Conservation (phyloP, 2,113 vertebrate genomes). For the Pycnonotus jocosus region DNA sequence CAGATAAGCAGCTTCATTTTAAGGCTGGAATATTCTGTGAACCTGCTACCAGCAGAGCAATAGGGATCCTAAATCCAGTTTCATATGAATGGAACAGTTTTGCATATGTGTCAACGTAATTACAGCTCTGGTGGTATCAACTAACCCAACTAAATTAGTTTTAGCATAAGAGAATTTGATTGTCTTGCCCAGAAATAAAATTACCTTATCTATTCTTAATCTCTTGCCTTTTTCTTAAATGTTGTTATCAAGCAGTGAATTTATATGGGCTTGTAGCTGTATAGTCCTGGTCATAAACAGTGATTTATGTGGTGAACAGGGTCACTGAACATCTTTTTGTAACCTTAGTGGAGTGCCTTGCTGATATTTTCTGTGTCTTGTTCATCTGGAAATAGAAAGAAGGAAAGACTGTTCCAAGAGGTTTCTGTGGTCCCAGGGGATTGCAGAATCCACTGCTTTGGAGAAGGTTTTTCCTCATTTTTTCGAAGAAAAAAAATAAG, state of each 20-base stretch:
- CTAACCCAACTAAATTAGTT: background rate
- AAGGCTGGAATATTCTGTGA: background rate
- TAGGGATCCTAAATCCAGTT: background rate
- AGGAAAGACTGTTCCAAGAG: background rate
- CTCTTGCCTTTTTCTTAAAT: background rate
- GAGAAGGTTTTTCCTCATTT: background rate
- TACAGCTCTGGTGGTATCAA: background rate
- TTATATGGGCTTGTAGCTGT: background rate
- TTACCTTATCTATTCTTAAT: background rate
- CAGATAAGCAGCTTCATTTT: background rate
- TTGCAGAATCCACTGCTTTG: background rate
- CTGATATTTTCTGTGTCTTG: background rate
- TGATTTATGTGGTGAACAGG: background rate
- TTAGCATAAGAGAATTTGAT: background rate
- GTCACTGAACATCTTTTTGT: background rate
- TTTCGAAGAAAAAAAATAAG: background rate
- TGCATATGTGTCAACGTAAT: background rate
- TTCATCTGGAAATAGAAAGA: background rate
- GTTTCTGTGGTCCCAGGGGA: background rate
- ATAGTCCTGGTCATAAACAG: background rate
- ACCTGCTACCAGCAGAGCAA: background rate
- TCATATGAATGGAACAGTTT: background rate
- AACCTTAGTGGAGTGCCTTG: background rate
- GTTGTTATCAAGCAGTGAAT: background rate
- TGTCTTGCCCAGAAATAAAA: background rate